Percentiles rank a stretch among this genome's conserved stretches.
Conservation (phyloP, 2,888 invertebrate genomes). For the Empis stercorea region DNA sequence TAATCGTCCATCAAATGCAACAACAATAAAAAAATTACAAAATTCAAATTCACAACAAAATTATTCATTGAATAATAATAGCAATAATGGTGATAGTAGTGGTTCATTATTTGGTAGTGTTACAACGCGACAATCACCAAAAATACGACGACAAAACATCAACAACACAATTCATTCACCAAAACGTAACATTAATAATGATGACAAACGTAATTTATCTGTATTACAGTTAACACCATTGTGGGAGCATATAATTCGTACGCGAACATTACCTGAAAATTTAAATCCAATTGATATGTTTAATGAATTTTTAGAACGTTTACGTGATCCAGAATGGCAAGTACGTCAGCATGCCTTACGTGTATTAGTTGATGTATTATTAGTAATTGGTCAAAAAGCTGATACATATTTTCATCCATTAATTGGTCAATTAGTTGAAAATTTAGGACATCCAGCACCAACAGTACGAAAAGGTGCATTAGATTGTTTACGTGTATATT, state of each 20-base stretch:
- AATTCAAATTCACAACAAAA: constrained; percentile 2
- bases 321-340: constrained; percentile 71
- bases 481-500: constrained; percentile 60
- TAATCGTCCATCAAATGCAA: not conserved
- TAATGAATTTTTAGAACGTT: constrained; percentile 55
- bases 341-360: constrained; percentile 70
- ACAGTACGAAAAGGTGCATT: constrained; percentile 68
- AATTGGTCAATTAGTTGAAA: constrained; percentile 57
- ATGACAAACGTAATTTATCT: constrained; percentile 8
- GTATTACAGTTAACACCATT: constrained; percentile 52
- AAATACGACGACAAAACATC: constrained; percentile 4
- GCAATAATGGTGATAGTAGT: not conserved
- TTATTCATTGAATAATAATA: not conserved
- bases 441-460: constrained; percentile 67
- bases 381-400: constrained; percentile 54
- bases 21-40: not conserved
- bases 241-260: constrained; percentile 69
- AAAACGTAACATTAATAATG: constrained; percentile 5
- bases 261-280: constrained; percentile 56
- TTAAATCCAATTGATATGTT: constrained; percentile 53
- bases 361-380: constrained; percentile 65
- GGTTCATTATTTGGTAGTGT: not conserved
- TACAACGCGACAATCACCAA: not conserved
- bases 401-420: constrained; percentile 52
- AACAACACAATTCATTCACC: constrained; percentile 2